Conservation (phyloP, 1,140 invertebrate genomes). For the Musca domestica region DNA sequence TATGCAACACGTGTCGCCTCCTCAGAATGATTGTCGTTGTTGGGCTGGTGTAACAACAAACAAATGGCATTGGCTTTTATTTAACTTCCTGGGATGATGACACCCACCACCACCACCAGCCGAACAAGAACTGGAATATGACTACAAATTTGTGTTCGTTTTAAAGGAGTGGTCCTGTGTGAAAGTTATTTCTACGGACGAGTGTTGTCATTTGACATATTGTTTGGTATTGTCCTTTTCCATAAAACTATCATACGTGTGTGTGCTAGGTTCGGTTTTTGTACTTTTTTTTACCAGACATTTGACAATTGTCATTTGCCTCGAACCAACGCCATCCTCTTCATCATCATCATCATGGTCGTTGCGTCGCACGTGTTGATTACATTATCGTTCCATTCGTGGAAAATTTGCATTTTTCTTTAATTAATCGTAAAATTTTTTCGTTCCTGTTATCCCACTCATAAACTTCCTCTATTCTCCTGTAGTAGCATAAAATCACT, state of each 20-base stretch:
- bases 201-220: slow-evolving; percentile 17
- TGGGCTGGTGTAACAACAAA: no score
- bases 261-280: not conserved
- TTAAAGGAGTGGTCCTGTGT: no score
- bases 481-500: no score
- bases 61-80: no score
- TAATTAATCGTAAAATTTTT: slow-evolving; percentile 19
- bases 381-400: slow-evolving; percentile 11
- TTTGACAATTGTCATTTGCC: no score
- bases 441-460: no score
- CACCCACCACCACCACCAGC: not conserved
- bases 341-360: not conserved
- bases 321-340: not conserved
- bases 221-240: not conserved
- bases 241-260: not conserved
- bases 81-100: not conserved
- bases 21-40: no score
- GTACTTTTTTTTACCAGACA: no score
- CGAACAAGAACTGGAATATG: not conserved
- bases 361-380: slow-evolving; percentile 4
- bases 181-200: not conserved
- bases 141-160: not conserved
- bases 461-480: no score
- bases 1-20: slow-evolving; percentile 9
- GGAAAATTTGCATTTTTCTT: slow-evolving; percentile 20